These are phyloP conservation scores for Ophioninae sp. DNA, from an alignment of 2,888 invertebrate genomes.

Conservation along the genomic window DNA sequence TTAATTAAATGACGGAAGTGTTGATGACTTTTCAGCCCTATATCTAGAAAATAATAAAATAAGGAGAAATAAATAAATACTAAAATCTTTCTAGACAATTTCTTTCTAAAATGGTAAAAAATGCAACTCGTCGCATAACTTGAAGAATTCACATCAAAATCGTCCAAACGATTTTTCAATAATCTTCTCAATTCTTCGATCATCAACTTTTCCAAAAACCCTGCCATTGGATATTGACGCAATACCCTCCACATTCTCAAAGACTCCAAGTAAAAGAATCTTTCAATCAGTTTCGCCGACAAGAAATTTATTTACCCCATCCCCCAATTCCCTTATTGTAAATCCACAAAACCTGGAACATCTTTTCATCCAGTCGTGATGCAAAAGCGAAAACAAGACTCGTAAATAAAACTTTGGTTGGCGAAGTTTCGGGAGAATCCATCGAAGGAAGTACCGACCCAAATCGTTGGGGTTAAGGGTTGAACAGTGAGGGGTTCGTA, in stretches of 20 bases:
- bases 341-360: slow-evolving; percentile 15
- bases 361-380: slow-evolving; percentile 7
- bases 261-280: background rate
- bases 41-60: too few relatives aligned
- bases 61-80: too few relatives aligned
- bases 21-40: too few relatives aligned
- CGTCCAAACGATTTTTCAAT: too few relatives aligned
- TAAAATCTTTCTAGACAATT: too few relatives aligned
- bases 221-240: too few relatives aligned
- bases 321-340: background rate
- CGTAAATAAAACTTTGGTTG: slow-evolving; percentile 36
- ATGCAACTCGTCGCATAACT: too few relatives aligned
- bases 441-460: slow-evolving; percentile 22
- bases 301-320: background rate
- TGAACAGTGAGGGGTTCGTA: slow-evolving; percentile 27
- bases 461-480: slow-evolving; percentile 43
- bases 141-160: too few relatives aligned
- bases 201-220: too few relatives aligned
- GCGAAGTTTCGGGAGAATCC: slow-evolving; percentile 30
- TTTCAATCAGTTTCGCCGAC: background rate
- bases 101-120: too few relatives aligned
- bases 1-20: too few relatives aligned
- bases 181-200: too few relatives aligned
- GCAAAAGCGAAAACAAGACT: slow-evolving; percentile 32
- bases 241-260: background rate